These are phyloP conservation scores for Progne subis DNA, from an alignment of 2,113 vertebrate genomes.

Conservation along the genomic window DNA sequence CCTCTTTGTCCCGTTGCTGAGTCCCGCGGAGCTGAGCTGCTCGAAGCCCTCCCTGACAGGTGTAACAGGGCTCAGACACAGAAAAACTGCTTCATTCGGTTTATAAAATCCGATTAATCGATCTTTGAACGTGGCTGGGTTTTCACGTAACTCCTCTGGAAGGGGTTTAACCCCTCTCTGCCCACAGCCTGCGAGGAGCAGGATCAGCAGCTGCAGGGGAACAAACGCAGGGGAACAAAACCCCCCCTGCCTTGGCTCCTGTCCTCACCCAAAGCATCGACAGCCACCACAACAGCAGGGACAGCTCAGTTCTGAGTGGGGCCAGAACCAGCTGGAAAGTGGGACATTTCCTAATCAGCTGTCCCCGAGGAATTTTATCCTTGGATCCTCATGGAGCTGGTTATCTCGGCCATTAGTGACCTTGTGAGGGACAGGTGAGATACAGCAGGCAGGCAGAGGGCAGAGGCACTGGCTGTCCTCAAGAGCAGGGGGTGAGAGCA, in stretches of 20 bases:
- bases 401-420: constrained; percentile 58
- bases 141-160: background rate
- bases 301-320: background rate
- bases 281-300: background rate
- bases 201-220: background rate
- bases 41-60: background rate
- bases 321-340: background rate
- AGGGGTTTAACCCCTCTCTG: background rate
- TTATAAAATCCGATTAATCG: no score
- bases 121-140: background rate
- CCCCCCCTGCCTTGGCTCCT: fast-evolving
- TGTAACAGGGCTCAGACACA: background rate
- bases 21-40: background rate
- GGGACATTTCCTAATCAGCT: constrained; percentile 32
- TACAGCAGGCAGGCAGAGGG: constrained; percentile 55
- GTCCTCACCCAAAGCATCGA: background rate
- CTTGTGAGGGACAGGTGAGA: constrained; percentile 70
- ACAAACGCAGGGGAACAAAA: background rate
- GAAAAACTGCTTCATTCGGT: background rate
- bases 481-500: background rate
- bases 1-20: background rate
- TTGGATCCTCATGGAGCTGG: background rate
- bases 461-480: background rate
- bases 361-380: background rate
- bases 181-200: background rate